Evolutionary conservation across 2,113 vertebrate species (phyloP), one percentile per base, ranked within the genome.

Genomic region (Gnathonemus longibarbis): DNA sequence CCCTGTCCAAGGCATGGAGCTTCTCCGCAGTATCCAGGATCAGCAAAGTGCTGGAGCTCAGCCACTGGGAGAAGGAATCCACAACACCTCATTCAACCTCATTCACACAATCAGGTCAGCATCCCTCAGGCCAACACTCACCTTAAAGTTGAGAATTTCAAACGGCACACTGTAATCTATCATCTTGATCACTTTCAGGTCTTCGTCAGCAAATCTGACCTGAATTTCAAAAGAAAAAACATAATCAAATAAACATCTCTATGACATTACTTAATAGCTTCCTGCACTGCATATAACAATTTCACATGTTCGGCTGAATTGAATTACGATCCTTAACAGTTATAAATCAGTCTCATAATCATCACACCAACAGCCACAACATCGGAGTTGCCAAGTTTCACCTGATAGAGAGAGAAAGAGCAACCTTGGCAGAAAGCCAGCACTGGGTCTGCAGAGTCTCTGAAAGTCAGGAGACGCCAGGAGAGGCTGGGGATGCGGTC

Each of bases 101-200:
- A 19, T 21, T n/a, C 24, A 52, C 27, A 35, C 85, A 9, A 52
- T 8, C 24, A 42, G 45, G 17, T 87, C 11, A 87, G 10, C 48
- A 1, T 87, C 9, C 85, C 9, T 19, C 27, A 48, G 45, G 15
- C 19, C 27, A 1, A 35, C 48, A 87, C 89, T 90, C 52, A 91
- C 91, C 89, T 88, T 90, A 66, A 88, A 62, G 85, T 90, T 88
- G 6, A 90, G 48, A 56, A 90, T 87, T 62, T 91, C 91, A 91
- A 56, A 91, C 0, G 56, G 50, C 19, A 90, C 45, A 42, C 83
- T 80, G 21, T 77, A 50, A 39, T 88, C 89, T 42, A n/a, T 77
- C 27, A 90, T 9, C 49, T 90, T 91, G 85, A 56, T 53, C 45
- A 90, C 90, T 13, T 31, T 46, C 45, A 91, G 27, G 19, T n/a